These are phyloP conservation scores for Probaryconus sp. DNA, from an alignment of 1,140 invertebrate genomes.

Conservation along the genomic window DNA sequence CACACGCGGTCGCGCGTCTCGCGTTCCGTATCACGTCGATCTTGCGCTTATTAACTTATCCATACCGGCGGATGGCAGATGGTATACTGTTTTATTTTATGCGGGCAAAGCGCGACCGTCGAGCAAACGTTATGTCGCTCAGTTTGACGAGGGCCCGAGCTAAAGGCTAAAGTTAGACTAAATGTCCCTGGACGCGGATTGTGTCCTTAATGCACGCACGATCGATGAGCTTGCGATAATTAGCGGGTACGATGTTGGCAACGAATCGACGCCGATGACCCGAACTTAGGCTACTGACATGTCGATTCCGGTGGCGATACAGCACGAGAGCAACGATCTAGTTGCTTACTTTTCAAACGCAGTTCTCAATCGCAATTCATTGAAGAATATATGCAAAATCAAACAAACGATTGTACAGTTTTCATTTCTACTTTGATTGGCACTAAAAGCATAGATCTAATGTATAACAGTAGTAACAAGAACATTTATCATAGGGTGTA, in stretches of 20 bases:
- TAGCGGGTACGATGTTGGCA: slow-evolving; percentile 59
- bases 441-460: too few species aligned
- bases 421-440: too few species aligned
- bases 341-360: slow-evolving; percentile 19
- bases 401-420: too few species aligned
- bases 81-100: slow-evolving; percentile 72
- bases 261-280: slow-evolving; percentile 63
- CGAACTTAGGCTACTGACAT: slow-evolving; percentile 50
- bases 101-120: slow-evolving; percentile 64
- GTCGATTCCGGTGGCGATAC: slow-evolving; percentile 23
- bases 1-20: slow-evolving; percentile 45
- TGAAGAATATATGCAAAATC: too few species aligned
- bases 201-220: slow-evolving; percentile 71
- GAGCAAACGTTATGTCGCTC: slow-evolving; percentile 58
- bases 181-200: slow-evolving; percentile 74
- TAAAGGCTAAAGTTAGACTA: slow-evolving; percentile 77
- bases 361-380: slow-evolving; percentile 21
- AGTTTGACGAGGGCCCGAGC: slow-evolving; percentile 66
- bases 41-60: slow-evolving; percentile 68
- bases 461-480: too few species aligned
- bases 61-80: slow-evolving; percentile 67
- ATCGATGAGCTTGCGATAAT: slow-evolving; percentile 73
- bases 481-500: too few species aligned
- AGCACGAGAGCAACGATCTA: slow-evolving; percentile 46
- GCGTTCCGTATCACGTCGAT: slow-evolving; percentile 53